Conservation (phyloP, 2,113 vertebrate genomes). For the Myrmecophaga tridactyla region DNA sequence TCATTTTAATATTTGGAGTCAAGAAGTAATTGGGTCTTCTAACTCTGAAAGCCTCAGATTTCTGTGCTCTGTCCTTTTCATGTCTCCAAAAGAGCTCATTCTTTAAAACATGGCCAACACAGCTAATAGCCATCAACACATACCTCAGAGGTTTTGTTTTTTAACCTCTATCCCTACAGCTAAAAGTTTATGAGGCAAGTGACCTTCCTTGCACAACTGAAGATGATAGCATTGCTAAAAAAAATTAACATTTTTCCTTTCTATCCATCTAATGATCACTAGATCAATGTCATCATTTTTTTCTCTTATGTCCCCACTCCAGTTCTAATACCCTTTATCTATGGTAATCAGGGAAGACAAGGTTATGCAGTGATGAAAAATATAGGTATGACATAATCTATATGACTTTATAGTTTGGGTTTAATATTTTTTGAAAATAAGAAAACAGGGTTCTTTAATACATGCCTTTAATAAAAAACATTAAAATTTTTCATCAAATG, state of each 20-base stretch:
- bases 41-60: not conserved
- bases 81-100: not conserved
- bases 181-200: not conserved
- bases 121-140: not conserved
- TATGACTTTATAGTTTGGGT: not conserved
- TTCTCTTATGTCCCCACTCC: not conserved
- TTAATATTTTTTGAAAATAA: not conserved
- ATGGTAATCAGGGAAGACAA: not conserved
- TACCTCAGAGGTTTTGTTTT: not conserved
- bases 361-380: not conserved
- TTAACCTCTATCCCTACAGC: not conserved
- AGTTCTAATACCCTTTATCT: fast-evolving
- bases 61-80: not conserved
- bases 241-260: not conserved
- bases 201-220: not conserved
- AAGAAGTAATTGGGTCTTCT: not conserved
- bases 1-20: not conserved
- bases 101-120: not conserved
- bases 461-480: not conserved
- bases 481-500: not conserved
- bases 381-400: not conserved
- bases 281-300: not conserved
- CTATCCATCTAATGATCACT: fast-evolving
- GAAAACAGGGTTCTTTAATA: not conserved
- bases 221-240: not conserved